These are phyloP conservation scores for Rhipidura dahli DNA, from an alignment of 2,113 vertebrate genomes.

Conservation along the genomic window DNA sequence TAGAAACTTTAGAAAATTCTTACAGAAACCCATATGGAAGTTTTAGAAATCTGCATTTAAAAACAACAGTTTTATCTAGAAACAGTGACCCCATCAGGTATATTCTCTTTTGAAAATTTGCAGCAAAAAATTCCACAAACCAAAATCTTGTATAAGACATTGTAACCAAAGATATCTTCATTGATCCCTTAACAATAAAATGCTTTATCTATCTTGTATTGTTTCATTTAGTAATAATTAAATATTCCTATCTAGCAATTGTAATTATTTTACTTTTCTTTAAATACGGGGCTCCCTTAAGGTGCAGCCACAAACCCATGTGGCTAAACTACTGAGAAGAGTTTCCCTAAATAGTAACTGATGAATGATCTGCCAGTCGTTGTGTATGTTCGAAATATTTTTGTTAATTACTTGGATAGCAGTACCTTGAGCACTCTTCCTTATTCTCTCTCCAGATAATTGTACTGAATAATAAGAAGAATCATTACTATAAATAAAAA, in stretches of 20 bases:
- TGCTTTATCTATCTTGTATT: not conserved
- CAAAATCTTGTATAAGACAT: not conserved
- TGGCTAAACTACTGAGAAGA: not conserved
- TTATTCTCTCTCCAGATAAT: conserved; percentile 9
- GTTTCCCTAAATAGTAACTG: not conserved
- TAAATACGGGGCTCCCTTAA: not conserved
- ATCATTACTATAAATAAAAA: conserved; percentile 47
- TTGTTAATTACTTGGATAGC: conserved; percentile 46
- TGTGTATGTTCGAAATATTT: not conserved
- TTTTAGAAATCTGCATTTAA: not conserved
- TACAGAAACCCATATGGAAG: not conserved
- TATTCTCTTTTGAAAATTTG: not conserved
- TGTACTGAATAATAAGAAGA: not conserved
- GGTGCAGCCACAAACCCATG: not conserved
- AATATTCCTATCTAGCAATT: not conserved
- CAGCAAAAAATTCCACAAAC: not conserved
- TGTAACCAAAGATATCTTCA: fast-evolving
- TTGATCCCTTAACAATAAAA: not conserved
- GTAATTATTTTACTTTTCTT: conserved; percentile 8
- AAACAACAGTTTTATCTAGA: not conserved
- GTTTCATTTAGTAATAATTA: not conserved
- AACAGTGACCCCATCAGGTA: not conserved
- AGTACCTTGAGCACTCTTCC: conserved; percentile 21
- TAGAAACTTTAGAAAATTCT: not conserved
- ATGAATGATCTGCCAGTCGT: not conserved